These are phyloP conservation scores for Danio kyathit DNA, from an alignment of 2,797 vertebrate genomes.

Conservation along the genomic window DNA sequence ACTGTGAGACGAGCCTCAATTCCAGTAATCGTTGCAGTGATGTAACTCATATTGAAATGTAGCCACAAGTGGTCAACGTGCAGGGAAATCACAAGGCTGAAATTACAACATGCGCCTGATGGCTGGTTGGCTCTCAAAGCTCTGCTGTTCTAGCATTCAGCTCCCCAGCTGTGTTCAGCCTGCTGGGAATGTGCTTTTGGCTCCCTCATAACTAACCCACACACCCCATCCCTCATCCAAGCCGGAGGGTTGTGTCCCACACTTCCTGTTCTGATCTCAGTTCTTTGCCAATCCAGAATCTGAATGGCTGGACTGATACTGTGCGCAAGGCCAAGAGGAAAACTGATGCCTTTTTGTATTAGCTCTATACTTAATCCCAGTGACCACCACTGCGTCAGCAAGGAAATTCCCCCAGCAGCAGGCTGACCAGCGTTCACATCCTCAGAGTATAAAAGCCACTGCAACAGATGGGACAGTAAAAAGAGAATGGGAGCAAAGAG, in stretches of 20 bases:
- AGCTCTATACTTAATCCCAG: slow-evolving; percentile 28
- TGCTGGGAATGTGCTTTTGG: slow-evolving; percentile 49
- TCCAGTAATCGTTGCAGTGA: slow-evolving; percentile 37
- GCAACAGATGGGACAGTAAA: slow-evolving; percentile 37
- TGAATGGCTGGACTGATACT: slow-evolving; percentile 24
- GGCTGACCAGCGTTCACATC: neutral
- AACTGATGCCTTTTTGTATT: slow-evolving; percentile 48
- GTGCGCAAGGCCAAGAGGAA: slow-evolving; percentile 9
- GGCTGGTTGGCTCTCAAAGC: slow-evolving; percentile 38
- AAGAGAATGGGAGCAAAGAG: slow-evolving; percentile 11
- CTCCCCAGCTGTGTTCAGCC: slow-evolving; percentile 47
- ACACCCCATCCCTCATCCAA: slow-evolving; percentile 5
- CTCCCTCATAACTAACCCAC: slow-evolving; percentile 6
- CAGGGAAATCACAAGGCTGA: slow-evolving; percentile 32
- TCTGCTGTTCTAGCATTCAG: slow-evolving; percentile 7
- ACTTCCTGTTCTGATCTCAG: slow-evolving; percentile 50
- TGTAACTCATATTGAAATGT: slow-evolving; percentile 35
- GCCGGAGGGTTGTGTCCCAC: slow-evolving; percentile 26
- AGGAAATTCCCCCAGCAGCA: slow-evolving; percentile 47
- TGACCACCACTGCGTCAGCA: slow-evolving; percentile 10
- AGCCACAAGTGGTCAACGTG: slow-evolving; percentile 20
- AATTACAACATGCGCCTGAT: slow-evolving; percentile 33
- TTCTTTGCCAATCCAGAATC: slow-evolving; percentile 8
- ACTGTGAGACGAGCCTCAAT: slow-evolving; percentile 5
- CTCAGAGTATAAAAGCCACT: slow-evolving; percentile 12